Base-by-base conservation (phyloP, 1,140 invertebrate genomes). In the Leptoteleia sp. region DNA sequence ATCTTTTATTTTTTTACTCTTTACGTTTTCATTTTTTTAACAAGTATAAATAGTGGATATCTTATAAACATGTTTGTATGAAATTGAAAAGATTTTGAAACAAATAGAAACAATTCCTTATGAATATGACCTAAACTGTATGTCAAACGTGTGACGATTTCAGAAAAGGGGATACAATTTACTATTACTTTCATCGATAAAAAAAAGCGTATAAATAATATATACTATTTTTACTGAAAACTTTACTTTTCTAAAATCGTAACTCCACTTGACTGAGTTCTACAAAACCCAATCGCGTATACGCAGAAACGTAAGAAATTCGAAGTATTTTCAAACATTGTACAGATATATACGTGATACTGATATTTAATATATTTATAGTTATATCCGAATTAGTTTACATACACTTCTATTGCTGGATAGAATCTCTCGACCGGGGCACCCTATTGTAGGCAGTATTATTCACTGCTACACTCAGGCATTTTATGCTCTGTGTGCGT, bases 321-420 rank as follows among this genome's bases (percentile, higher is more conserved):
- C 37, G 12, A 67, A 45, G 19, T 42, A 42, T 42, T 54, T 61
- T 35, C 4, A 42, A 54, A 52, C 31, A 61, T 40, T 50, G 45
- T 57, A 42, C 57, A 68, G 59, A 45, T 47, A 64, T 55, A 48
- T 67, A 68, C 19, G 61, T 59, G 67, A 68, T 70, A 67, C 47
- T 61, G 81, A 81, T 83, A 87, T 85, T 77, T 54, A 62, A 71
- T 71, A 65, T 65, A 71, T 78, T 61, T 81, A 83, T 84, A 88
- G 85, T 82, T 87, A 88, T 87, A 89, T 86, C 87, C 87, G 87
- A 88, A 88, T 87, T 88, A 85, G 73, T 81, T 88, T 89, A 89
- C 87, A 89, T 89, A 89, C 87, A 89, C 87, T 82, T 87, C 85
- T 84, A 87, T 82, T 87, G 85, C 87, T 88, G 87, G 87, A 87